These are phyloP conservation scores for Schizotus pectinicornis DNA, from an alignment of 2,888 invertebrate genomes.

Conservation along the genomic window DNA sequence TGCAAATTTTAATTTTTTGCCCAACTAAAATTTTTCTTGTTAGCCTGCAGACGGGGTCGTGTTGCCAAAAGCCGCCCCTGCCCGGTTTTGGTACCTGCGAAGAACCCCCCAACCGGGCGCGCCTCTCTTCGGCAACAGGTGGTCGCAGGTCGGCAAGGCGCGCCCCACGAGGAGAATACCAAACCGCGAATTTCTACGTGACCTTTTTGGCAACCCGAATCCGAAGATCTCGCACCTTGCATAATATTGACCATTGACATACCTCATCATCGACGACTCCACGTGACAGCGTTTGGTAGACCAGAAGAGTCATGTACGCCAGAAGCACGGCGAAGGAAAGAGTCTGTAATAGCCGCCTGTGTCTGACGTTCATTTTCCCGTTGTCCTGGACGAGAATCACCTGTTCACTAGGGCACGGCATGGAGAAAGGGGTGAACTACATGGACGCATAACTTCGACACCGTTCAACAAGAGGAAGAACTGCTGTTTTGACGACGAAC, in stretches of 20 bases:
- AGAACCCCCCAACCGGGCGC: no score
- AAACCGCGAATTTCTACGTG: no score
- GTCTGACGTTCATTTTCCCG: constrained; percentile 51
- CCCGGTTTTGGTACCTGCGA: no score
- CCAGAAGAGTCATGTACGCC: constrained; percentile 52
- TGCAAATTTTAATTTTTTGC: no score
- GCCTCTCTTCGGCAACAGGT: no score
- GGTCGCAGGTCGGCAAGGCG: no score
- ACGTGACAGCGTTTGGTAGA: constrained; percentile 54
- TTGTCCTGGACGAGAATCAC: constrained; percentile 39
- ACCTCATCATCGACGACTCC: constrained; percentile 40
- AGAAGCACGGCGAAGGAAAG: constrained; percentile 50
- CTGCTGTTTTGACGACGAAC: constrained; percentile 52
- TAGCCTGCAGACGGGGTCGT: no score
- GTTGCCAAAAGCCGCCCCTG: no score
- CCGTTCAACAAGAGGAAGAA: constrained; percentile 33
- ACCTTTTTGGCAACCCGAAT: no score
- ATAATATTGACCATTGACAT: constrained; percentile 1
- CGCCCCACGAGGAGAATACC: no score
- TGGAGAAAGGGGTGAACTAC: constrained; percentile 22
- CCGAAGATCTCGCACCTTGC: no score
- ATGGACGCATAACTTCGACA: constrained; percentile 29
- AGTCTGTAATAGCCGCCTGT: constrained; percentile 52
- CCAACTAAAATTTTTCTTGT: no score
- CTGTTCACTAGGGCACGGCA: constrained; percentile 47